phyloP scores from a whole-genome alignment of 2,797 vertebrate genomes.

The Agapornis canus region DNA sequence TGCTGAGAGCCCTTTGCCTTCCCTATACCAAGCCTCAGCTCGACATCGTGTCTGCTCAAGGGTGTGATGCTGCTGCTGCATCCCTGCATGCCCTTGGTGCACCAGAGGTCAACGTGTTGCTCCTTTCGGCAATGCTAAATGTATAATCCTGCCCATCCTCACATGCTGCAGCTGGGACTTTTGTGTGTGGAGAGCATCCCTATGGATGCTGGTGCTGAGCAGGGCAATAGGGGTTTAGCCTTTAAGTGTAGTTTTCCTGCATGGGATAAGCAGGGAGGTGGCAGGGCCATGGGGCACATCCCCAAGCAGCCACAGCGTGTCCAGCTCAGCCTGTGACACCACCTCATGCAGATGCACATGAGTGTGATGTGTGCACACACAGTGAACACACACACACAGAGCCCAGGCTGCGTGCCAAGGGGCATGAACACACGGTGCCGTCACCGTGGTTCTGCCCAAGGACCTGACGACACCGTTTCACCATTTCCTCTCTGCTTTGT shows the following conservation, averaged over 20 bases:
- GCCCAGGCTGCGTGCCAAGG: not conserved
- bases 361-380: fast-evolving
- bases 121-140: not conserved
- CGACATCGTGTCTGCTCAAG: fast-evolving
- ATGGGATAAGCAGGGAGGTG: fast-evolving
- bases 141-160: not conserved
- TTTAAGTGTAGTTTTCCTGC: not conserved
- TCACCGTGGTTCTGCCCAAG: not conserved
- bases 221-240: not conserved
- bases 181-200: not conserved
- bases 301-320: not conserved
- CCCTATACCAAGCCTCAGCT: fast-evolving
- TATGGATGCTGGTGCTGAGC: not conserved
- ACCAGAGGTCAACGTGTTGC: not conserved
- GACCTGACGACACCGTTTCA: not conserved
- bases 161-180: not conserved
- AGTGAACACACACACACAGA: fast-evolving
- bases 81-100: not conserved
- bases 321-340: not conserved
- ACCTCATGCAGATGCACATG: fast-evolving
- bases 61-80: not conserved
- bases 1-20: not conserved
- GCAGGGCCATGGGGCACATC: not conserved
- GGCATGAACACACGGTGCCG: fast-evolving
- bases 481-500: not conserved